Percentiles rank a stretch among this genome's conserved stretches.
Evolutionary conservation across 2,797 vertebrate genomes (phyloP).

Genomic region (Nyctibius grandis): DNA sequence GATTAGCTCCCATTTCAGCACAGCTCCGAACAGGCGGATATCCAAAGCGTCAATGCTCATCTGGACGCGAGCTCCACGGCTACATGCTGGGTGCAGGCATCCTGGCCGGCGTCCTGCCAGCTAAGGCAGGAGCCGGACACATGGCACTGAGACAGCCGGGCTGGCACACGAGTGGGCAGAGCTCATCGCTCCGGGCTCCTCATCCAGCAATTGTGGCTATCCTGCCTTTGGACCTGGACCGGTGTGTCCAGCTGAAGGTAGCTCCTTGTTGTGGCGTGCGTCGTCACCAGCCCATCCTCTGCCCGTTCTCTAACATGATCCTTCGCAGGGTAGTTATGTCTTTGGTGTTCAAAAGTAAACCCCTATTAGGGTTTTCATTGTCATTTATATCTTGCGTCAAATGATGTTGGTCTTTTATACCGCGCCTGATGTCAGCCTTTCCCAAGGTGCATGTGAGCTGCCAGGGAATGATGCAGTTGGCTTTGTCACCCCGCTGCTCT

Average conservation of each 20-base stretch:
- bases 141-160: not conserved
- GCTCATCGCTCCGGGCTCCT: not conserved
- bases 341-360: not conserved
- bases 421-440: not conserved
- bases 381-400: not conserved
- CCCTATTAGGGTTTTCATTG: not conserved
- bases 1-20: not conserved
- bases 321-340: not conserved
- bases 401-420: not conserved
- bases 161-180: not conserved
- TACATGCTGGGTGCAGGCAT: not conserved
- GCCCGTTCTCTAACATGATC: not conserved
- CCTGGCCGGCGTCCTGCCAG: not conserved
- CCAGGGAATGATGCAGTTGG: not conserved
- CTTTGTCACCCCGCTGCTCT: not conserved
- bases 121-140: fast-evolving
- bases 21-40: not conserved
- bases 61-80: fast-evolving
- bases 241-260: not conserved
- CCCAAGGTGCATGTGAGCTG: not conserved
- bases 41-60: not conserved
- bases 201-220: not conserved
- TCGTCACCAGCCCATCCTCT: not conserved
- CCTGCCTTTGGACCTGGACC: not conserved
- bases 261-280: not conserved